These are phyloP conservation scores for Aphelenchoides fujianensis DNA, from an alignment of 1,140 invertebrate species.

Conservation along the genomic window DNA sequence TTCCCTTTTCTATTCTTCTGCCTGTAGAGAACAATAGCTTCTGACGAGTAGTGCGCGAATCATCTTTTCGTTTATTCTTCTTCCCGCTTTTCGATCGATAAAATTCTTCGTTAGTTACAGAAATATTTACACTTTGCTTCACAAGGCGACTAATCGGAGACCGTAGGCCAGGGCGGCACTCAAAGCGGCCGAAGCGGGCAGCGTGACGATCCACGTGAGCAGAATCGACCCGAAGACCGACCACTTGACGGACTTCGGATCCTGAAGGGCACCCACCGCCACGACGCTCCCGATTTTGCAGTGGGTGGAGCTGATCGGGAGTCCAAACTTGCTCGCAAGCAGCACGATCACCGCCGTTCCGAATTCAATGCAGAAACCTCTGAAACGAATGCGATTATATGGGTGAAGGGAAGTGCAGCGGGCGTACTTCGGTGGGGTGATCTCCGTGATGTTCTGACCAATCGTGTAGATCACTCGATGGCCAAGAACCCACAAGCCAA, in stretches of 20 bases:
- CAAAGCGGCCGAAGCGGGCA: conserved; percentile 68
- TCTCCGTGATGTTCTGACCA: conserved; percentile 53
- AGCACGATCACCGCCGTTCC: conserved; percentile 91
- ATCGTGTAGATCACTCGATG: conserved; percentile 55
- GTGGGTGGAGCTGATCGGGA: conserved; percentile 94
- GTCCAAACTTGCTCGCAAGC: conserved; percentile 85
- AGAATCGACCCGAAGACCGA: conserved; percentile 76
- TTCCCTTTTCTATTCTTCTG: not conserved
- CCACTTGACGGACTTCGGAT: conserved; percentile 66
- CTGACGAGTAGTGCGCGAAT: not conserved
- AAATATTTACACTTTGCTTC: too few relatives aligned
- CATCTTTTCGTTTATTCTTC: too few relatives aligned
- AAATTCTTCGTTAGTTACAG: too few relatives aligned
- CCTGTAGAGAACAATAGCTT: not conserved
- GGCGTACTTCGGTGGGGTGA: conserved; percentile 42
- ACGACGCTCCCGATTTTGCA: conserved; percentile 75
- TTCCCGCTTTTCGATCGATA: too few relatives aligned
- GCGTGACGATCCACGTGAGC: conserved; percentile 90
- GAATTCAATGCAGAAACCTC: conserved; percentile 87
- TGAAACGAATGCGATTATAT: conserved; percentile 23
- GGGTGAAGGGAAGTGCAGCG: not conserved
- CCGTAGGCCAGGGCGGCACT: not conserved
- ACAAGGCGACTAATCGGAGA: not conserved
- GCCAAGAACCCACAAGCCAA: conserved; percentile 55
- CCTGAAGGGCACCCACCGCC: conserved; percentile 44